Conservation (phyloP, 92 coral and sea anemone species). For the Epizoanthus stellaris region DNA sequence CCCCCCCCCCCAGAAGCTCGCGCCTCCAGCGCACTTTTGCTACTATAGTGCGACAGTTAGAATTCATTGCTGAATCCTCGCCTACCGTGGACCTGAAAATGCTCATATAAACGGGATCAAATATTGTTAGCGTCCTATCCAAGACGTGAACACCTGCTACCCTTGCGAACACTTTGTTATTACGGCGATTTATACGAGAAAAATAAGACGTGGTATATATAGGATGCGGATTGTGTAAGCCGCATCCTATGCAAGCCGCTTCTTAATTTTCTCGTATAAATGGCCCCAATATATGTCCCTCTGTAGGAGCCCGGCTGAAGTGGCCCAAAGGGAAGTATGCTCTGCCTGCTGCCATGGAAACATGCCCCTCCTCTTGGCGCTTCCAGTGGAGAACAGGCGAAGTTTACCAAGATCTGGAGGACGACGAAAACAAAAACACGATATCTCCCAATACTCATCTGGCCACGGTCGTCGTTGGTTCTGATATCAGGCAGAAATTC, state of each 20-base stretch:
- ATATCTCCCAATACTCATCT: slow-evolving; percentile 17
- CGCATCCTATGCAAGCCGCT: no score
- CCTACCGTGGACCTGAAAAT: no score
- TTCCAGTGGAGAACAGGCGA: slow-evolving; percentile 37
- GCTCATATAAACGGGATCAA: no score
- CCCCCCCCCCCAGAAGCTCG: no score
- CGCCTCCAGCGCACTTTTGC: no score
- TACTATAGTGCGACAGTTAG: no score
- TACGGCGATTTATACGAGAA: no score
- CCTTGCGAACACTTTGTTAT: no score
- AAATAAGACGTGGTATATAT: not conserved
- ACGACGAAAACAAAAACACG: slow-evolving; percentile 1
- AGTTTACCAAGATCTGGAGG: slow-evolving; percentile 44
- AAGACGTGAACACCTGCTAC: no score
- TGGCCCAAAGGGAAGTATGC: slow-evolving; percentile 42
- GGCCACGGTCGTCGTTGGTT: slow-evolving; percentile 18
- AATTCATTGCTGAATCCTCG: no score
- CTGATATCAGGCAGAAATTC: slow-evolving; percentile 27
- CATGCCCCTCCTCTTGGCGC: slow-evolving; percentile 14
- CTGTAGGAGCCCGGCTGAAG: not conserved
- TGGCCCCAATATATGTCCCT: not conserved
- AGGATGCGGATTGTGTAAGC: no score
- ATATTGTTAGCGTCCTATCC: no score
- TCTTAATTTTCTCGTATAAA: not conserved
- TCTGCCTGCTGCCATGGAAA: slow-evolving; percentile 9